Evolutionary conservation across 2,797 vertebrate species (phyloP), one percentile per base, ranked within the genome.

Genomic region (Amazona ochrocephala): DNA sequence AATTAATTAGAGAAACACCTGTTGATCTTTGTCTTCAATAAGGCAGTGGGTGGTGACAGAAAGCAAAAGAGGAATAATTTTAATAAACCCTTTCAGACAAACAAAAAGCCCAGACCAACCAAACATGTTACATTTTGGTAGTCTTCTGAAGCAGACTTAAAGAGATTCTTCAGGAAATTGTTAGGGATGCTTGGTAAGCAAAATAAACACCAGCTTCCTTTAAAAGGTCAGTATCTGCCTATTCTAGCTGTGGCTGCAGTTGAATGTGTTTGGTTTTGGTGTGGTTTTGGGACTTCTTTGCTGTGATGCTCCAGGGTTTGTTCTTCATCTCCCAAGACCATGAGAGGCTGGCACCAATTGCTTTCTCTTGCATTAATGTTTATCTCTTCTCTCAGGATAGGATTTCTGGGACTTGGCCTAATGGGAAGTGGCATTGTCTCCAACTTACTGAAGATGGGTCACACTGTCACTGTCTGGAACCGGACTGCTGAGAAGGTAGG

Each of bases 341-440:
- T 41, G 61, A 79, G 53, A 77, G 45, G 34, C 75, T 82, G 68
- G 51, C 29, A 67, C 8, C 51, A 24, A 7, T 61, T 70, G 34
- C 15, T 54, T 65, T 81, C 17, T 89, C 44, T 48, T 71, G 24
- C 32, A 19, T 72, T 92, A 76, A 89, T 56, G 18, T 48, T 64
- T 80, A 7, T 83, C 37, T 81, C 1, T 90, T 75, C 82, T 67
- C 37, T 77, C 81, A 99, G 99, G 98, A 99, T 99, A 98, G 99
- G 99, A 51, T 99, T 99, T 97, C 98, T 99, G 62, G 99, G 99
- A 32, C 98, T 99, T 44, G 99, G 99, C 56, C 97, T 99, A 78
- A 99, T 99, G 99, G 99, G 99, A 65, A 99, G 99, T 84, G 99
- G 99, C 39, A 99, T 99, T 4, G 99, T 99, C 81, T 99, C 99